phyloP scores from a whole-genome alignment of 2,888 invertebrate genomes.

The Argyresthia goedartella region DNA sequence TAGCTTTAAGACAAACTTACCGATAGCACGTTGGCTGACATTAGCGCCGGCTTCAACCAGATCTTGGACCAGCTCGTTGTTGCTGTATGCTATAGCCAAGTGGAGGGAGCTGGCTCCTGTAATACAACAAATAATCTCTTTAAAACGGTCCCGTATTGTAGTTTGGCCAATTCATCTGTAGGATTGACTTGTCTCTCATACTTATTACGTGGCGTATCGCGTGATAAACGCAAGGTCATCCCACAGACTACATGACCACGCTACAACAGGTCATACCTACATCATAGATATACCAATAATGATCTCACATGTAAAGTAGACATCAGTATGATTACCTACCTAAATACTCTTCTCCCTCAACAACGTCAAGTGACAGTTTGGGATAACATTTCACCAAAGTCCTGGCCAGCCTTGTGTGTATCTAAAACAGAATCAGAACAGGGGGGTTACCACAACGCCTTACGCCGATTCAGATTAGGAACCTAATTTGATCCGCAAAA shows the following conservation, averaged over 20 bases:
- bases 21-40: conserved; percentile 93
- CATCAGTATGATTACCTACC: conserved; percentile 57
- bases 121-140: conserved; percentile 12
- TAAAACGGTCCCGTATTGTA: not conserved
- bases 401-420: conserved; percentile 86
- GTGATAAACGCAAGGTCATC: too few relatives aligned
- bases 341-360: conserved; percentile 97
- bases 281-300: too few relatives aligned
- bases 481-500: too few relatives aligned
- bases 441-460: too few relatives aligned
- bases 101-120: conserved; percentile 93
- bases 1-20: too few relatives aligned
- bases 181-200: too few relatives aligned
- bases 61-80: conserved; percentile 94
- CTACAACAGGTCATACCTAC: too few relatives aligned
- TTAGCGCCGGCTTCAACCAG: conserved; percentile 93
- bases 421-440: conserved; percentile 27
- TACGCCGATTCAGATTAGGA: too few relatives aligned
- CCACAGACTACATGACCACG: too few relatives aligned
- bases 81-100: conserved; percentile 95
- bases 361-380: conserved; percentile 90
- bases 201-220: too few relatives aligned
- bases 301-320: too few relatives aligned
- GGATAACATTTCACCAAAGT: conserved; percentile 93
- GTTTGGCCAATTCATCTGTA: conserved; percentile 3